Conservation (phyloP, 1,140 invertebrate species). For the Ceratosolen fusciceps region DNA sequence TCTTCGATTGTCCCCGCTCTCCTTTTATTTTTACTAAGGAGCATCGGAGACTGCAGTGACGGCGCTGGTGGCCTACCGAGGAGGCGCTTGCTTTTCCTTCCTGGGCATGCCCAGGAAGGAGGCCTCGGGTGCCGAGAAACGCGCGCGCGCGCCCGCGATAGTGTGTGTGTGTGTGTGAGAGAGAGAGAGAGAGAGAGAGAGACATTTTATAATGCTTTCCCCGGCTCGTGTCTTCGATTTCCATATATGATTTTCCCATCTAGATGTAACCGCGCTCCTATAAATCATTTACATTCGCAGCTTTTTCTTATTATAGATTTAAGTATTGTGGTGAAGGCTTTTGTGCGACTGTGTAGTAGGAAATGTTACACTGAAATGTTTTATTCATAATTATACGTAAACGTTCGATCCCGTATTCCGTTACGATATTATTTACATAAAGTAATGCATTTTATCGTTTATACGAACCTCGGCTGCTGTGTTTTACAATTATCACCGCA, state of each 20-base stretch:
- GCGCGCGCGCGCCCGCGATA: too few relatives aligned
- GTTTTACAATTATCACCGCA: too few relatives aligned
- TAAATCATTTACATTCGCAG: background rate
- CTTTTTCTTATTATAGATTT: background rate
- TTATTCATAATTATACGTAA: conserved; percentile 8
- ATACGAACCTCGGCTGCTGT: too few relatives aligned
- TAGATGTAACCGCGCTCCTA: background rate
- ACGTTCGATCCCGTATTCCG: too few relatives aligned
- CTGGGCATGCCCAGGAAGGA: too few relatives aligned
- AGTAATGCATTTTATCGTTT: too few relatives aligned
- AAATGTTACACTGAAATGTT: background rate
- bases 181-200: background rate
- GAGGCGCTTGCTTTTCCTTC: background rate
- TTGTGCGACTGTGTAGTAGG: background rate
- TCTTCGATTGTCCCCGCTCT: conserved; percentile 25
- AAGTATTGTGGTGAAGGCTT: background rate
- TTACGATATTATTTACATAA: too few relatives aligned
- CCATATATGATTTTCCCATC: background rate
- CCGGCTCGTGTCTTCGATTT: background rate
- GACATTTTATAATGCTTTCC: background rate
- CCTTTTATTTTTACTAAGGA: conserved; percentile 19
- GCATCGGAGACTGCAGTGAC: too few relatives aligned
- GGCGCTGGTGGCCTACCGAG: conserved; percentile 5
- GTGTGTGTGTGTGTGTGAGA: too few relatives aligned
- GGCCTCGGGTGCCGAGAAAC: too few relatives aligned